Conservation (phyloP, 2,888 invertebrate genomes). For the Biston stratarius region DNA sequence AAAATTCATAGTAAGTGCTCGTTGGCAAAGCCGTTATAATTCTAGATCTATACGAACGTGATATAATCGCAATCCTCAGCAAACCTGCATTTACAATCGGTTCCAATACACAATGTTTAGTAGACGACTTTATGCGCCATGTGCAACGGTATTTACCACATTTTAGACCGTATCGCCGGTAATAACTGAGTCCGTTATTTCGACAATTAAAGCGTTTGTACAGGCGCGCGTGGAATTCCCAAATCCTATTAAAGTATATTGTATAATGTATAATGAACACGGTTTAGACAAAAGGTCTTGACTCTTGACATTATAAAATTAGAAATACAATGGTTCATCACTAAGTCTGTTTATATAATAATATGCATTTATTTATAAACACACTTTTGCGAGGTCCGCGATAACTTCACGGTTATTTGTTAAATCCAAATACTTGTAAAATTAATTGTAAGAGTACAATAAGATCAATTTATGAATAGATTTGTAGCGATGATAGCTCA, state of each 20-base stretch:
- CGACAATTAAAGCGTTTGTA: conserved; percentile 44
- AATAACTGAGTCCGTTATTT: conserved; percentile 46
- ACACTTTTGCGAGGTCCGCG: too few relatives aligned
- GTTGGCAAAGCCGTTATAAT: not conserved
- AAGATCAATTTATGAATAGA: too few relatives aligned
- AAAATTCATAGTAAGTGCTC: not conserved
- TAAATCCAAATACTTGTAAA: too few relatives aligned
- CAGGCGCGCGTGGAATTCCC: conserved; percentile 35
- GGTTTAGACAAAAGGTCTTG: conserved; percentile 63
- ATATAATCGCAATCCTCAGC: conserved; percentile 17
- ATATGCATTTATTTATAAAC: too few relatives aligned
- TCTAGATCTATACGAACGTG: conserved; percentile 8
- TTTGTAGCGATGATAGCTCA: too few relatives aligned
- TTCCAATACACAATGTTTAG: conserved; percentile 42
- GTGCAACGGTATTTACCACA: conserved; percentile 40
- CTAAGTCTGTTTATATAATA: not conserved
- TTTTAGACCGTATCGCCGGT: conserved; percentile 42
- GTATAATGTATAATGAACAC: conserved; percentile 52
- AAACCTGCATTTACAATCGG: conserved; percentile 23
- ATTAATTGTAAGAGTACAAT: too few relatives aligned
- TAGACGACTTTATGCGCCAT: conserved; percentile 29
- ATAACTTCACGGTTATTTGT: too few relatives aligned
- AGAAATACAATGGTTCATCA: conserved; percentile 38
- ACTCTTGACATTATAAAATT: conserved; percentile 44
- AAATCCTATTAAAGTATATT: conserved; percentile 59